Percentiles rank a stretch among this genome's conserved stretches.
These are phyloP conservation scores for Thera britannica DNA, from an alignment of 2,888 invertebrate genomes.

Conservation along the genomic window DNA sequence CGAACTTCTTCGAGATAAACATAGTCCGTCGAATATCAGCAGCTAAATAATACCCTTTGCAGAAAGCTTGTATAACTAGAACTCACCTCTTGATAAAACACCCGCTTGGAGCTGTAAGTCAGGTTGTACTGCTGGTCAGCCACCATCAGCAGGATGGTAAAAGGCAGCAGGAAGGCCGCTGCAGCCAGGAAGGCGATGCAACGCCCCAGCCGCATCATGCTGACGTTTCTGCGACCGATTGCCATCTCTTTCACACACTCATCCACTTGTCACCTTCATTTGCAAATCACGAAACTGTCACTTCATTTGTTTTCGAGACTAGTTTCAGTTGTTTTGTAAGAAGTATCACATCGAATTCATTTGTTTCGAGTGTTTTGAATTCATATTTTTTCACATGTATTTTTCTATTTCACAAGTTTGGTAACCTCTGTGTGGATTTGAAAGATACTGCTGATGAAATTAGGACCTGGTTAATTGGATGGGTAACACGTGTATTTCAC, in stretches of 20 bases:
- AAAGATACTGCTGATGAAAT: no score
- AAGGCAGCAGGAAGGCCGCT: constrained; percentile 84
- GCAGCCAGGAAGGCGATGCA: constrained; percentile 86
- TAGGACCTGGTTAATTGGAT: no score
- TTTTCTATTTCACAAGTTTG: no score
- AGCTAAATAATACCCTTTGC: background rate
- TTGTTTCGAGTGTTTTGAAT: background rate
- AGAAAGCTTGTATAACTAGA: background rate
- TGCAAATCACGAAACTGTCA: constrained; percentile 3
- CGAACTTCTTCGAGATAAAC: background rate
- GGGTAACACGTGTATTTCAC: no score
- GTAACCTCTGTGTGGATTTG: no score
- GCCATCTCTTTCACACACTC: constrained; percentile 47
- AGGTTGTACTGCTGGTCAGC: constrained; percentile 86
- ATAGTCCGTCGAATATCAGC: background rate
- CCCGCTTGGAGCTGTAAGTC: constrained; percentile 77
- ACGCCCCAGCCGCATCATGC: constrained; percentile 81
- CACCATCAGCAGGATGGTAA: constrained; percentile 85
- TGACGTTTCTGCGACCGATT: constrained; percentile 72
- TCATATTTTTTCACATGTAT: background rate
- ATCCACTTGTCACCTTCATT: constrained; percentile 20
- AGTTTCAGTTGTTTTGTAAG: background rate
- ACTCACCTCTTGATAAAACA: constrained; percentile 83
- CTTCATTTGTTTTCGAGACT: constrained; percentile 6
- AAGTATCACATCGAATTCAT: background rate